Evolutionary conservation across 30 jellyfish, hydroid and myxozoan genomes (phyloP), one percentile per base, ranked within the genome.

Genomic region (Hydractinia symbiolongicarpus): DNA sequence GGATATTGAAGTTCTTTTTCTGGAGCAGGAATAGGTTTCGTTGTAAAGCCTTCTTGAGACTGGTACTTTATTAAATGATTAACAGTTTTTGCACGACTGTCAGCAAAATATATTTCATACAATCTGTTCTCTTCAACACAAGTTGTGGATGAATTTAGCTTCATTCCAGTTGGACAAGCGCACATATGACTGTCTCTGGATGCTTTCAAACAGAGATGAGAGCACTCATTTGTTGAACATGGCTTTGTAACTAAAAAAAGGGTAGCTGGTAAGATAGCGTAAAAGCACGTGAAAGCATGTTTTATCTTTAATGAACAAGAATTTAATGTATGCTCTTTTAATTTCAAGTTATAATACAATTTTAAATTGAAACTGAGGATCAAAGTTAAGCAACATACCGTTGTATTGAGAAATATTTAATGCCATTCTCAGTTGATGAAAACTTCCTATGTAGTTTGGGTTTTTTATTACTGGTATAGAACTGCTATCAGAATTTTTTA

Each of bases 131-230:
- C 53, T 51, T 61, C 61, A 19, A 30, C 80, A 62, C 53, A 14
- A n/a, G 66, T 49, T 20, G 51, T 66, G 5, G 49, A 51, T 8
- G 20, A 9, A 16, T 66, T 49, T 9, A 79, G 53, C 6, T 49
- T 50, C 82, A 62, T 21, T 10, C 98, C 98, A 62, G 96, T 86
- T 16, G 95, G 88, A 66, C 98, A 91, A 4, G 79, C 96, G 75
- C 98, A 91, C 4, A 84, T 15, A 73, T 86, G 78, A 5, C 53
- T 61, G 8, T 61, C 66, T 8, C 83, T 84, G 10, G 72, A 51
- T 53, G 44, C 52, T 54, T 56, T 72, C 78, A 89, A 50, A 86
- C 96, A 89, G 53, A 89, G 55, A 66, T 89, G 96, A 13, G 93
- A 81, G 83, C 96, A 89, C 69, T 62, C 56, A 17, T 90, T 86